phyloP scores from a whole-genome alignment of 2,888 invertebrate genomes.

The Coleophora flavipennella region DNA sequence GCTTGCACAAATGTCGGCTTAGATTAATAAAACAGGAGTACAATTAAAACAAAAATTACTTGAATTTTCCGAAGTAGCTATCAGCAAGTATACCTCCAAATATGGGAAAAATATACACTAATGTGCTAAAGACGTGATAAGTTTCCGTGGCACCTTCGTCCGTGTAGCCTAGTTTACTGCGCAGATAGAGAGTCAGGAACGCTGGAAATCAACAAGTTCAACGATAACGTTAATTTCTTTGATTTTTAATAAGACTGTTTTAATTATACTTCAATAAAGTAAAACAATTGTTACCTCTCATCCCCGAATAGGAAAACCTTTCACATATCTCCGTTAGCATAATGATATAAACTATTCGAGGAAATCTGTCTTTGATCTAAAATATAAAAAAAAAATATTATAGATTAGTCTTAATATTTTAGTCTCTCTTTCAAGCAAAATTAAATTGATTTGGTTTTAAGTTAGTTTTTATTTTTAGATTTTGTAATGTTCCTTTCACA shows the following conservation, averaged over 20 bases:
- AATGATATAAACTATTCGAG: slow-evolving; percentile 90
- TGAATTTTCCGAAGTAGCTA: slow-evolving; percentile 85
- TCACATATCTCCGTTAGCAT: slow-evolving; percentile 96
- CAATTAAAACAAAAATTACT: slow-evolving; percentile 34
- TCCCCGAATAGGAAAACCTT: slow-evolving; percentile 94
- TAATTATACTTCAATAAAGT: too few relatives aligned
- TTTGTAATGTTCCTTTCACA: too few relatives aligned
- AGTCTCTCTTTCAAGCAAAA: too few relatives aligned
- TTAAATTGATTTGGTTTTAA: too few relatives aligned
- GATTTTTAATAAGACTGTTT: too few relatives aligned
- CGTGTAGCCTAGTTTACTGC: slow-evolving; percentile 74
- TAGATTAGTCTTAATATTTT: background rate
- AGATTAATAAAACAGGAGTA: too few relatives aligned
- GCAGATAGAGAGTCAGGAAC: slow-evolving; percentile 82
- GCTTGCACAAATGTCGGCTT: too few relatives aligned
- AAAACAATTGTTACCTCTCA: slow-evolving; percentile 79
- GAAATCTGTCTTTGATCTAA: slow-evolving; percentile 68
- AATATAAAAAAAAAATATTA: slow-evolving; percentile 14
- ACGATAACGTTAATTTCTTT: too few relatives aligned
- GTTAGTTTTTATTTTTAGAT: too few relatives aligned
- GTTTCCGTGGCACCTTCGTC: slow-evolving; percentile 79
- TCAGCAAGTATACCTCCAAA: slow-evolving; percentile 86
- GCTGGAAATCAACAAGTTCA: slow-evolving; percentile 65
- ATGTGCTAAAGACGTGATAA: slow-evolving; percentile 81
- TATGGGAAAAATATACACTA: slow-evolving; percentile 83